Evolutionary conservation across 2,797 vertebrate species (phyloP).

Genomic region (Malacoraja senta): DNA sequence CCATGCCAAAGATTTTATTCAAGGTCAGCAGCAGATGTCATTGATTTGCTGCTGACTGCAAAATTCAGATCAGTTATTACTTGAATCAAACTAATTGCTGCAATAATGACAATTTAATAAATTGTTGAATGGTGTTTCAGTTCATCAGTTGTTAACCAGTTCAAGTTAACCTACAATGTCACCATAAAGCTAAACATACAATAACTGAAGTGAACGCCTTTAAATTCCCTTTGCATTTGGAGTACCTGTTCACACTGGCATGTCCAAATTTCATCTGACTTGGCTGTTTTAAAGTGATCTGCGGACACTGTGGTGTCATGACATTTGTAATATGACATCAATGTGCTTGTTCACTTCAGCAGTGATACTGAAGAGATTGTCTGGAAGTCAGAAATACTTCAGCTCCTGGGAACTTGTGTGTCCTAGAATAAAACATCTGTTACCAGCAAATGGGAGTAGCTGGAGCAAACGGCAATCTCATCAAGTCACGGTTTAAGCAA

Average conservation of each 20-base stretch:
- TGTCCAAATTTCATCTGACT: not conserved
- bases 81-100: not conserved
- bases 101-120: not conserved
- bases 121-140: not conserved
- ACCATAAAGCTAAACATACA: not conserved
- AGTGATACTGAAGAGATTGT: not conserved
- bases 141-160: not conserved
- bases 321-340: not conserved
- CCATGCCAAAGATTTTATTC: too few relatives aligned
- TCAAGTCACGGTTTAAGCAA: not conserved
- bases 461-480: not conserved
- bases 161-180: not conserved
- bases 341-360: not conserved
- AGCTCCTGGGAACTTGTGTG: not conserved
- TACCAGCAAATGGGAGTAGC: not conserved
- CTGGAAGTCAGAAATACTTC: not conserved
- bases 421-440: not conserved
- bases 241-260: not conserved
- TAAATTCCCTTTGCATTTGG: not conserved
- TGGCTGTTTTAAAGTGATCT: not conserved
- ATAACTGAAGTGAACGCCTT: not conserved
- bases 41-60: too few relatives aligned
- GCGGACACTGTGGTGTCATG: not conserved
- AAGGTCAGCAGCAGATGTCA: too few relatives aligned
- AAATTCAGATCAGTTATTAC: not conserved